Percentiles rank a stretch among this genome's conserved stretches.
These are phyloP conservation scores for Monarcha castaneiventris DNA, from an alignment of 2,113 vertebrate genomes.

Conservation along the genomic window DNA sequence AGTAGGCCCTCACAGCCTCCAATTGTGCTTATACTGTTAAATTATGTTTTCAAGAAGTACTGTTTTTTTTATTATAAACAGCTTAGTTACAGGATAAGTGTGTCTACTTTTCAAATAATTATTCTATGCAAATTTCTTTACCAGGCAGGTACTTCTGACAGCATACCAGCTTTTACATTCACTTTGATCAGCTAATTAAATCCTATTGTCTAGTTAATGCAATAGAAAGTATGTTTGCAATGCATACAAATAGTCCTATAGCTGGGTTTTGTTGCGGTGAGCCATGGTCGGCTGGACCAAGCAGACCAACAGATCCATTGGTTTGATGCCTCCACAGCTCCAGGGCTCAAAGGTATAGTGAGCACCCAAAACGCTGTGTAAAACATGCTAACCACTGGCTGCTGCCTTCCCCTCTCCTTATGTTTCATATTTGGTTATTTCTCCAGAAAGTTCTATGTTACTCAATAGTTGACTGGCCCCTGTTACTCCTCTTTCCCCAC, in stretches of 20 bases:
- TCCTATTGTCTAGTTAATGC: background rate
- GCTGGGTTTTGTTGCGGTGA: background rate
- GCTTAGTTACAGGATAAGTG: background rate
- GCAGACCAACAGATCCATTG: too few relatives aligned
- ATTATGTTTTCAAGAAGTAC: background rate
- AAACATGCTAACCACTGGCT: too few relatives aligned
- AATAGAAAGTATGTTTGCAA: background rate
- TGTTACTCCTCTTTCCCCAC: too few relatives aligned
- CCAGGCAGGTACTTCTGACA: background rate
- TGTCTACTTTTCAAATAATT: background rate
- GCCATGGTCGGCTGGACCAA: too few relatives aligned
- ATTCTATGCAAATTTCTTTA: background rate
- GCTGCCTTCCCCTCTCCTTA: too few relatives aligned
- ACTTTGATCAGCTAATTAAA: background rate
- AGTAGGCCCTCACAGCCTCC: background rate
- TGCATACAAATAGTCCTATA: accelerated
- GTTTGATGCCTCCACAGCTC: too few relatives aligned
- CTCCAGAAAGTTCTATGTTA: too few relatives aligned
- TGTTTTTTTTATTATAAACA: background rate
- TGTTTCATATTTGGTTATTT: too few relatives aligned
- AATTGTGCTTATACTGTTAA: background rate
- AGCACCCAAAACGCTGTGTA: too few relatives aligned
- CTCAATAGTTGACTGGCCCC: too few relatives aligned
- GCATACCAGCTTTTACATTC: background rate
- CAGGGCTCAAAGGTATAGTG: too few relatives aligned